Percentiles rank a stretch among this genome's conserved stretches.
Evolutionary conservation across 2,113 vertebrate species (phyloP).

Genomic region (Crotalus helleri): DNA sequence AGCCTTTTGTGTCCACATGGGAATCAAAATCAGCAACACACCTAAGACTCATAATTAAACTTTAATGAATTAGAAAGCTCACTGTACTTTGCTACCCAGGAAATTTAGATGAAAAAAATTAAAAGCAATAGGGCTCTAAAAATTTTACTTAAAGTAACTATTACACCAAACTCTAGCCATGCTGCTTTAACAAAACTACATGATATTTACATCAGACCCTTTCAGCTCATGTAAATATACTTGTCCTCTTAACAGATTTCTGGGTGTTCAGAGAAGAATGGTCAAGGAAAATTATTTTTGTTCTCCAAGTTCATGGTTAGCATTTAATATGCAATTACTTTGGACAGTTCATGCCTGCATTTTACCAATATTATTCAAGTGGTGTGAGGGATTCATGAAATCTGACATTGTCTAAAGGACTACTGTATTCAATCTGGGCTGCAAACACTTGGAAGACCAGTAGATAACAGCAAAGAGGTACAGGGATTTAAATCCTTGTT

Average conservation of each 20-base stretch:
- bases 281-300: neutral
- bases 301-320: neutral
- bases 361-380: neutral
- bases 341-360: neutral
- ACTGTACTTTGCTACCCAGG: neutral
- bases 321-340: neutral
- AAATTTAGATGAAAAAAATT: neutral
- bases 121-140: neutral
- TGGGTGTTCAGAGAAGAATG: neutral
- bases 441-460: neutral
- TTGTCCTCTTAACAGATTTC: neutral
- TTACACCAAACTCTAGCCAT: neutral
- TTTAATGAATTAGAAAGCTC: neutral
- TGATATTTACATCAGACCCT: neutral
- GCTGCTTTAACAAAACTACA: neutral
- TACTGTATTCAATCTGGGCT: neutral
- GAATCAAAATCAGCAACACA: neutral
- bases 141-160: neutral
- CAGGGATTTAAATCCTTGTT: neutral
- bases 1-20: neutral
- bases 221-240: neutral
- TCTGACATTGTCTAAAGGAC: neutral
- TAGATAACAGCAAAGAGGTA: neutral
- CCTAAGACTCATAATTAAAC: neutral
- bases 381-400: neutral